phyloP scores from a whole-genome alignment of 2,113 vertebrate genomes.

The Jaculus jaculus region DNA sequence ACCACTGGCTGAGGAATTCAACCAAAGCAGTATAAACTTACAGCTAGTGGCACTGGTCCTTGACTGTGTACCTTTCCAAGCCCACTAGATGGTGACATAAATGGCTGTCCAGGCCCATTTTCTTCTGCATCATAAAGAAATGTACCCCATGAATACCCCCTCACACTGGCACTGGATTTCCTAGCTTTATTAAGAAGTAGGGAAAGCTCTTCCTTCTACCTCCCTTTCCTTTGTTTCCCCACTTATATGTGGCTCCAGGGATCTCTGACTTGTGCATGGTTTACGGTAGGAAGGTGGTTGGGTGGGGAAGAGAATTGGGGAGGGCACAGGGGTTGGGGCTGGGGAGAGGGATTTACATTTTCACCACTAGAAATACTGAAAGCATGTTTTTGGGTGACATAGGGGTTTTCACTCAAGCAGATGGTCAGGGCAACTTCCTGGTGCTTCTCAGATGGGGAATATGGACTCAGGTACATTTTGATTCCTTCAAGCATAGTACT shows the following conservation, averaged over 20 bases:
- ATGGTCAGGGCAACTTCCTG: neutral
- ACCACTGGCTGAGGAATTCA: neutral
- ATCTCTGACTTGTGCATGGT: slow-evolving; percentile 70
- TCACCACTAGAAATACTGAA: slow-evolving; percentile 30
- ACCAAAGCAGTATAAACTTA: neutral
- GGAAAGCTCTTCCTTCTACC: neutral
- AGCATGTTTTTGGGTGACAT: slow-evolving; percentile 72
- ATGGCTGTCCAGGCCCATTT: neutral
- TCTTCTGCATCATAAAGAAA: slow-evolving; percentile 22
- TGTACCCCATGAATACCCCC: neutral
- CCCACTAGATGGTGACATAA: neutral
- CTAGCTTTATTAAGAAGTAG: slow-evolving; percentile 26
- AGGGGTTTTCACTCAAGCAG: slow-evolving; percentile 29
- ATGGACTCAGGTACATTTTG: neutral
- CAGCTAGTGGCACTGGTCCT: neutral
- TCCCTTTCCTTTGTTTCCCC: slow-evolving; percentile 12
- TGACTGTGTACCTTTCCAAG: neutral
- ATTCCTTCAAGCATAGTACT: slow-evolving; percentile 22
- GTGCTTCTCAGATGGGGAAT: neutral
- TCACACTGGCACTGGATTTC: neutral
- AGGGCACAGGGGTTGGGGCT: slow-evolving; percentile 26
- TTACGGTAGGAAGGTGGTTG: slow-evolving; percentile 43
- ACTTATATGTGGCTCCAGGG: slow-evolving; percentile 58
- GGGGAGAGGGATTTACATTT: slow-evolving; percentile 29
- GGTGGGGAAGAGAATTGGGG: slow-evolving; percentile 47